Evolutionary conservation across 2,888 invertebrate genomes (phyloP), one percentile per base, ranked within the genome.

Genomic region (Campoplex nolae): DNA sequence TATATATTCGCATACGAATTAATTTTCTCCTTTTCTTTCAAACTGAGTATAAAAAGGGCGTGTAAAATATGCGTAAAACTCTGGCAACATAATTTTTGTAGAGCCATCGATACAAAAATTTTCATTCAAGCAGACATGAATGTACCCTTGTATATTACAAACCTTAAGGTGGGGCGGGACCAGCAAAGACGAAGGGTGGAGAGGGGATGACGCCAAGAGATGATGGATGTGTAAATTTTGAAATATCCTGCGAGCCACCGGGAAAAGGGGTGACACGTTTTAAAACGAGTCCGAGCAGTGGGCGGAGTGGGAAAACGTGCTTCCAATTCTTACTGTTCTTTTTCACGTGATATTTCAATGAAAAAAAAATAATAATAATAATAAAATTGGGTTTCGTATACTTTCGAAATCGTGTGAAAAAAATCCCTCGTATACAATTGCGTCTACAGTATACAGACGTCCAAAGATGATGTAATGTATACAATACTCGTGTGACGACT

Each of bases 151-250:
- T 86, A 87, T 82, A 75, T 58, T 80, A 75, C 86, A 89, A 88
- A 62, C 88, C 86, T 70, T 70, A 80, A 80, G 67, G 84, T 84
- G 76, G 78, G 82, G 74, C 48, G 81, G 73, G 45, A 16, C 28
- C 75, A 76, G 75, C 67, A 77, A 83, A 87, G 88, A 75, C 70
- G 73, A 23, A 77, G 85, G 80, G 76, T 65, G 73, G 77, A 70
- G 65, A 77, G 75, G 56, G 35, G 42, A 56, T 51, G 74, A 80
- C 54, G 83, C 73, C 82, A 62, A 75, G 88, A 83, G 88, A 94
- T 94, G 94, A 93, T 93, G 92, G 93, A 94, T 93, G 93, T 92
- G 89, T 90, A 92, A 92, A 91, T 93, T 92, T 92, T 88, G 88
- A 92, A 92, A 91, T 90, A 92, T 90, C 92, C 92, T 88, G 89